A percentile compares a stretch with the other conserved stretches of the same genome.
Evolutionary conservation across 2,888 invertebrate species (phyloP).

Genomic region (Pterostichus niger): DNA sequence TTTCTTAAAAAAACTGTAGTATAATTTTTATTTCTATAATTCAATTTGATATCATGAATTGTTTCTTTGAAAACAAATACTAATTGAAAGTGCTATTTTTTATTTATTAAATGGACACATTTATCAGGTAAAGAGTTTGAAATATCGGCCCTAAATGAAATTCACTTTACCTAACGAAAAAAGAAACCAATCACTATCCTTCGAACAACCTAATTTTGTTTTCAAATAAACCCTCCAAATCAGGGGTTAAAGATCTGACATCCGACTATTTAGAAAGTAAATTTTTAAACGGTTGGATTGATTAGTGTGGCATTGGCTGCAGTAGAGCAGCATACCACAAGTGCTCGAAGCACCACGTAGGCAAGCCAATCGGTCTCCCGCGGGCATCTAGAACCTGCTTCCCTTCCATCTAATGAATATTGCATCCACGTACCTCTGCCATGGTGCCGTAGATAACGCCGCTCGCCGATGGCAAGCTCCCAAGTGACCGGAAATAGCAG

Average conservation of each 20-base stretch:
- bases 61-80: no score
- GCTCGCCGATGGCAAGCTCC: slow-evolving; percentile 62
- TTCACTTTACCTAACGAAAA: no score
- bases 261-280: not conserved
- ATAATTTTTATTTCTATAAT: no score
- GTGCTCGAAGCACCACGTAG: not conserved
- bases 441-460: slow-evolving; percentile 61
- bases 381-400: slow-evolving; percentile 15
- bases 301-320: not conserved
- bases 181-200: no score
- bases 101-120: no score
- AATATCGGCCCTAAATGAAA: no score
- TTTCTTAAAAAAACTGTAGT: no score
- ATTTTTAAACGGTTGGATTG: slow-evolving; percentile 18
- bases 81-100: no score
- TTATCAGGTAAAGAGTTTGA: no score
- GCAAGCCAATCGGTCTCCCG: slow-evolving; percentile 35
- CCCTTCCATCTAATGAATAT: slow-evolving; percentile 56
- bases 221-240: not conserved
- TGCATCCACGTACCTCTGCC: slow-evolving; percentile 65
- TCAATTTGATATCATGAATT: no score
- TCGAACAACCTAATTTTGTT: no score
- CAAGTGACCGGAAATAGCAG: slow-evolving; percentile 64
- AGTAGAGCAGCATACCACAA: not conserved
- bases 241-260: slow-evolving; percentile 14